These are phyloP conservation scores for Bolborhynchus lineola DNA, from an alignment of 2,113 vertebrate species.

Conservation along the genomic window DNA sequence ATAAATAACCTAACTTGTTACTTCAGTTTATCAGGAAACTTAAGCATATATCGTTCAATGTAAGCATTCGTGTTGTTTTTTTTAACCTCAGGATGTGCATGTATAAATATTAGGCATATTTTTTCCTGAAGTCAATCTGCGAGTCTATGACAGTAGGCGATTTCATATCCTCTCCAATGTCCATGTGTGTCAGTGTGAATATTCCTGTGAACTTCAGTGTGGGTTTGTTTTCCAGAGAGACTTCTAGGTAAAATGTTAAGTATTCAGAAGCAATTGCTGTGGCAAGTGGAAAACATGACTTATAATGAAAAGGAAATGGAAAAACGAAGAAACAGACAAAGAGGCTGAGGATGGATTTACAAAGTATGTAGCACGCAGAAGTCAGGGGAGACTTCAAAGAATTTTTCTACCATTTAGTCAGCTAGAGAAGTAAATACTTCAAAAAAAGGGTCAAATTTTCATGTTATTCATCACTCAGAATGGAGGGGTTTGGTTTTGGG, in stretches of 20 bases:
- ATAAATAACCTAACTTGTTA: background rate
- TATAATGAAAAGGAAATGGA: background rate
- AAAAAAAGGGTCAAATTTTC: background rate
- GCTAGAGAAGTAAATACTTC: background rate
- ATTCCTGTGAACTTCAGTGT: background rate
- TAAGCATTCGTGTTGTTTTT: background rate
- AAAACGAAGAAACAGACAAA: background rate
- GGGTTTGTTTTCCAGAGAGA: background rate
- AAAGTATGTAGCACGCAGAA: background rate
- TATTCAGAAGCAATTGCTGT: background rate
- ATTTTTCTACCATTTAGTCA: background rate
- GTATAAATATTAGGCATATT: background rate
- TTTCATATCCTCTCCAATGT: background rate
- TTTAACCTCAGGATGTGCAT: background rate
- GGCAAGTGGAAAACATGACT: background rate
- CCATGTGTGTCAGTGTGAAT: background rate
- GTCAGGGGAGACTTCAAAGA: background rate
- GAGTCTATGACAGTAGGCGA: background rate
- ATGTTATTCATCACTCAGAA: background rate
- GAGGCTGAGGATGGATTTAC: conserved; percentile 8
- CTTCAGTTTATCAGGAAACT: background rate
- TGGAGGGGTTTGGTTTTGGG: background rate
- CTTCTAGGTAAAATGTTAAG: background rate
- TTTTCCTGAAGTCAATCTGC: background rate
- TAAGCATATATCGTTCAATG: background rate